Conservation (phyloP, 1,140 invertebrate genomes). For the Conopomorpha cramerella region DNA sequence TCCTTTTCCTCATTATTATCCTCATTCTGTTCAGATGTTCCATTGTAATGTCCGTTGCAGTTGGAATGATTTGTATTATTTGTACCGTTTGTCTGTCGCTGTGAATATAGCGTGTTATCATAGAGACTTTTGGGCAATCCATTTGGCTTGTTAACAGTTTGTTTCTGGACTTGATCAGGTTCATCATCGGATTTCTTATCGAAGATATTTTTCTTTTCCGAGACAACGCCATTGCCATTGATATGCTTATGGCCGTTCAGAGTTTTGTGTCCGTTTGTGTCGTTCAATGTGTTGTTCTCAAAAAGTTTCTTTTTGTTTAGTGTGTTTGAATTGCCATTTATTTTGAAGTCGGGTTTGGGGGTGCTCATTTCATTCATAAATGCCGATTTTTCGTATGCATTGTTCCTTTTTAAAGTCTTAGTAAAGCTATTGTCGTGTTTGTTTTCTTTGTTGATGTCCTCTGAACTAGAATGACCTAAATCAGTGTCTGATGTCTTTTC, state of each 20-base stretch:
- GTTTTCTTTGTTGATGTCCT: conserved; percentile 21
- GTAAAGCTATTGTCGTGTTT: conserved; percentile 20
- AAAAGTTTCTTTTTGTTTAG: conserved; percentile 37
- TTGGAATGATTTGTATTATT: conserved; percentile 7
- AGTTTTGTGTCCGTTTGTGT: too few species aligned
- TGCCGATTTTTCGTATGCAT: conserved; percentile 18
- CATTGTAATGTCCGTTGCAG: conserved; percentile 8
- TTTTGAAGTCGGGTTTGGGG: conserved; percentile 16
- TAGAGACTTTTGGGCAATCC: conserved; percentile 23
- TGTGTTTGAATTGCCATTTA: conserved; percentile 24
- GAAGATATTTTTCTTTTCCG: conserved; percentile 14
- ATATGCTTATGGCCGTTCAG: too few species aligned
- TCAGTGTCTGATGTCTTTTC: conserved; percentile 22
- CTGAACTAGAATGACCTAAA: conserved; percentile 19
- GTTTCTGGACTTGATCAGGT: conserved; percentile 11
- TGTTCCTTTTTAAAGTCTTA: conserved; percentile 25
- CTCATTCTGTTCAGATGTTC: conserved; percentile 9
- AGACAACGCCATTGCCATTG: too few species aligned
- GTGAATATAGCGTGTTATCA: conserved; percentile 35
- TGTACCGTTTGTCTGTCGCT: conserved; percentile 5
- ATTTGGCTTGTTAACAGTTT: too few species aligned
- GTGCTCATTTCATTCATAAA: conserved; percentile 17
- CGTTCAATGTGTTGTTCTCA: too few species aligned
- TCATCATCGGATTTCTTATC: conserved; percentile 14
- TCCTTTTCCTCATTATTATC: conserved; percentile 12